These are phyloP conservation scores for Cheilosia vulpina DNA, from an alignment of 2,888 invertebrate species.

Conservation along the genomic window DNA sequence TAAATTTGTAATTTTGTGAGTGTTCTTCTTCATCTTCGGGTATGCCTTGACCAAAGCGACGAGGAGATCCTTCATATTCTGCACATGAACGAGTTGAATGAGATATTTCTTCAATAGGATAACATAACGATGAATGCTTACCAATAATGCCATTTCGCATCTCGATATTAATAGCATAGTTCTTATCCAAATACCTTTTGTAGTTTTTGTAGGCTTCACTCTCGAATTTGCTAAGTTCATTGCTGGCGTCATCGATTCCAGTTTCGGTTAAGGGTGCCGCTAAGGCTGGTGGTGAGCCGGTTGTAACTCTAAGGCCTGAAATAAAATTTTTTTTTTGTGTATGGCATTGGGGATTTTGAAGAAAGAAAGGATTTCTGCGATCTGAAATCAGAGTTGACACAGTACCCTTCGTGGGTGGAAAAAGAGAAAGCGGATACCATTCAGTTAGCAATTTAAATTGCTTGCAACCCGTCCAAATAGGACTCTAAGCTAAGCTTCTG, in stretches of 20 bases:
- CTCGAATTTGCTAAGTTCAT: conserved; percentile 60
- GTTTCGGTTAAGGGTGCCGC: conserved; percentile 55
- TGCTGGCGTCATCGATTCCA: conserved; percentile 41
- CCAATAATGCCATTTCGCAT: conserved; percentile 77
- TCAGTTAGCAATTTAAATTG: too few species aligned
- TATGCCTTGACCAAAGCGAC: conserved; percentile 89
- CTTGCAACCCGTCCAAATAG: too few species aligned
- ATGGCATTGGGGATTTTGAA: too few species aligned
- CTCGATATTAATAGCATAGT: conserved; percentile 79
- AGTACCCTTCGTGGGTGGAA: too few species aligned
- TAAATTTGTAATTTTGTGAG: conserved; percentile 81
- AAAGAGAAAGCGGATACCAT: too few species aligned
- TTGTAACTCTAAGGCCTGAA: conserved; percentile 81
- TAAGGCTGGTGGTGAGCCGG: conserved; percentile 76
- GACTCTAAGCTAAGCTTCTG: too few species aligned
- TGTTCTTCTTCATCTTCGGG: conserved; percentile 75
- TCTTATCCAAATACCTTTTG: conserved; percentile 79
- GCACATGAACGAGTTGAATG: conserved; percentile 81
- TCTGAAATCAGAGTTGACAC: too few species aligned
- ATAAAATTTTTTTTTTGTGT: not conserved
- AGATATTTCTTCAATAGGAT: conserved; percentile 7
- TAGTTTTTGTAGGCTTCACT: conserved; percentile 73
- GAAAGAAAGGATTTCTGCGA: too few species aligned
- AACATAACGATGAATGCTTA: conserved; percentile 26
- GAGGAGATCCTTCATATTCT: conserved; percentile 94